A percentile compares a stretch with the other conserved stretches of the same genome.
phyloP scores from a whole-genome alignment of 2,797 vertebrate genomes.

The Hydrophis major region DNA sequence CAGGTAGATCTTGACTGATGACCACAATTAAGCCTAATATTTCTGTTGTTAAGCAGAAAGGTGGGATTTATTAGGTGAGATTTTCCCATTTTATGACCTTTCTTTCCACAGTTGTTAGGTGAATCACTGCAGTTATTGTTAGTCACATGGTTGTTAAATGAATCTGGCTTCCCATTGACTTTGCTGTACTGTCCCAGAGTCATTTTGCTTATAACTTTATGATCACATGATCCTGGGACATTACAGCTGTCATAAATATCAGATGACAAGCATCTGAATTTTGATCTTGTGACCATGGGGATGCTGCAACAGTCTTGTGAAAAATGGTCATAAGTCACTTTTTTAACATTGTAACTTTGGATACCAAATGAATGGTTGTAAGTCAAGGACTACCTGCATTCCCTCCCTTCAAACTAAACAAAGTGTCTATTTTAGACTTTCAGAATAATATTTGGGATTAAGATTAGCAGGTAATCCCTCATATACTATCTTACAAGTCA shows the following conservation, averaged over 20 bases:
- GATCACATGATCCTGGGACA: background rate
- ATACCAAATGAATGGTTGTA: background rate
- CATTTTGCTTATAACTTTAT: background rate
- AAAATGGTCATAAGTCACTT: background rate
- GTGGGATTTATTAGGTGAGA: background rate
- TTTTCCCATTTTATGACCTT: background rate
- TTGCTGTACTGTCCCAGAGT: no score
- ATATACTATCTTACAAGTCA: background rate
- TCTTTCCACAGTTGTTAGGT: background rate
- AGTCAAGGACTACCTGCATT: background rate
- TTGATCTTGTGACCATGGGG: background rate
- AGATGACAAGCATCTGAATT: background rate
- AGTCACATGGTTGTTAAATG: background rate
- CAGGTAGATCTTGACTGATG: background rate
- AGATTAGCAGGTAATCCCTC: background rate
- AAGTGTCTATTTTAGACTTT: background rate
- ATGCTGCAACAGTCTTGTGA: background rate
- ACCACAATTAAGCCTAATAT: background rate
- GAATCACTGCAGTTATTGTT: background rate
- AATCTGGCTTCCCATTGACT: background rate
- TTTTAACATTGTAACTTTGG: background rate
- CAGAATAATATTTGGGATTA: background rate
- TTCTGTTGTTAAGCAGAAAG: background rate
- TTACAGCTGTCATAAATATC: background rate
- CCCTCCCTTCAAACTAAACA: background rate